These are phyloP conservation scores for Prorops nasuta DNA, from an alignment of 1,140 invertebrate species.

Conservation along the genomic window DNA sequence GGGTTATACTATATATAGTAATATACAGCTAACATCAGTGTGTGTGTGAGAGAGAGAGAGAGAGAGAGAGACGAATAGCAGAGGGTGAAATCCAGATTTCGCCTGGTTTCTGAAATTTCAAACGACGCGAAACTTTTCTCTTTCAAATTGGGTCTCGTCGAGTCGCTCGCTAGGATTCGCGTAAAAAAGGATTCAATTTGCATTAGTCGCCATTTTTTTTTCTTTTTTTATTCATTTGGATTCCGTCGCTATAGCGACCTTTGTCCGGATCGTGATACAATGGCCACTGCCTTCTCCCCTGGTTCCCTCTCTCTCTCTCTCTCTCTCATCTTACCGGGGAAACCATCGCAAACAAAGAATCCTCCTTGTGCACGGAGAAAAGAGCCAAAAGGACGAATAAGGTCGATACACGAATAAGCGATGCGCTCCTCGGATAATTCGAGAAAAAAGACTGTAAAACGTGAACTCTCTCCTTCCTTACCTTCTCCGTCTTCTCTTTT, in stretches of 20 bases:
- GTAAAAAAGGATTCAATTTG: constrained; percentile 38
- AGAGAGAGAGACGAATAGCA: constrained; percentile 7
- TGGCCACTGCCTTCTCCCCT: constrained; percentile 43
- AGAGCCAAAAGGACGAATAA: constrained; percentile 43
- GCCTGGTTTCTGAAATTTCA: no score
- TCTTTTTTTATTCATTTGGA: constrained; percentile 34
- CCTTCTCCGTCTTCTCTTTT: no score
- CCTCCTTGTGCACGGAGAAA: constrained; percentile 37
- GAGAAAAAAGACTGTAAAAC: constrained; percentile 41
- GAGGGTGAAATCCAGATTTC: no score
- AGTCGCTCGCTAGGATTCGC: constrained; percentile 9
- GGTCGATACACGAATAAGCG: constrained; percentile 47
- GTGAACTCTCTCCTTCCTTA: constrained; percentile 44
- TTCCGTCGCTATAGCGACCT: constrained; percentile 49
- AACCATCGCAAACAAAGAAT: constrained; percentile 45
- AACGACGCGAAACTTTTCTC: no score
- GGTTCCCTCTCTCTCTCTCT: constrained; percentile 15
- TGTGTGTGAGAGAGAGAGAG: not conserved
- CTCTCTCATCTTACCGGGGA: constrained; percentile 29
- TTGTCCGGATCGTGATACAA: constrained; percentile 49
- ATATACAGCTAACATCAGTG: not conserved
- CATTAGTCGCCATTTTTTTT: constrained; percentile 40
- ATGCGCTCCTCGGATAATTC: constrained; percentile 43
- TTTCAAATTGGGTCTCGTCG: no score
- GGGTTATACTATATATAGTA: no score